phyloP scores from a whole-genome alignment of 2,113 vertebrate species.

The Lichenostomus cassidix region DNA sequence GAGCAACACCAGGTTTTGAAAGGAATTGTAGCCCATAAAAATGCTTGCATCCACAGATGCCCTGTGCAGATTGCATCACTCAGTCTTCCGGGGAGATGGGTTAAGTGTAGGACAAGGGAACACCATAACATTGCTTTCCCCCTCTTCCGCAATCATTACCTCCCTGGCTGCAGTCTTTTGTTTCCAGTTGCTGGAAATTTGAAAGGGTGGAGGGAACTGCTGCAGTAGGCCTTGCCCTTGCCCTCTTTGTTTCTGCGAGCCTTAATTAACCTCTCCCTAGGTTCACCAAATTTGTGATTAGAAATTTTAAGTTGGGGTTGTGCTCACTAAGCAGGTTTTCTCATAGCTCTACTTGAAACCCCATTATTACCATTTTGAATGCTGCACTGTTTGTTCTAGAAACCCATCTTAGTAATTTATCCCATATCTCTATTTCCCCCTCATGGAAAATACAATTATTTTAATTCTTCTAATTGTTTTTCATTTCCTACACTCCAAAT shows the following conservation, averaged over 20 bases:
- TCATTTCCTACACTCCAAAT: conserved; percentile 66
- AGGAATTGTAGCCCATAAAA: not conserved
- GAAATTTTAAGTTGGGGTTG: conserved; percentile 5
- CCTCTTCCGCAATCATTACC: not conserved
- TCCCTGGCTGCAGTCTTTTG: not conserved
- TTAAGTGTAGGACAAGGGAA: not conserved
- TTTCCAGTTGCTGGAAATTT: conserved; percentile 23
- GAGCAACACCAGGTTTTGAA: not conserved
- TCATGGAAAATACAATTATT: conserved; percentile 71
- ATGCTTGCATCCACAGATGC: not conserved
- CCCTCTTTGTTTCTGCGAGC: conserved; percentile 60
- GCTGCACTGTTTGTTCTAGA: conserved; percentile 46
- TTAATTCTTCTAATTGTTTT: conserved; percentile 72
- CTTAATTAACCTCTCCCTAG: conserved; percentile 53
- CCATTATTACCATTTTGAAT: conserved; percentile 54
- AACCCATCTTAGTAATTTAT: conserved; percentile 67
- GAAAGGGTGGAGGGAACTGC: not conserved
- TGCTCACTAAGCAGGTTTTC: conserved; percentile 48
- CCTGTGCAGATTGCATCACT: not conserved
- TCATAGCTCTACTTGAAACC: conserved; percentile 60
- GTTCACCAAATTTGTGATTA: conserved; percentile 61
- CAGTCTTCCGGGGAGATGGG: not conserved
- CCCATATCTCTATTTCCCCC: conserved; percentile 65
- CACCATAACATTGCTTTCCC: not conserved
- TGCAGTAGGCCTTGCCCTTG: conserved; percentile 50